Conservation (phyloP, 2,888 invertebrate genomes). For the Bellardia bayeri region DNA sequence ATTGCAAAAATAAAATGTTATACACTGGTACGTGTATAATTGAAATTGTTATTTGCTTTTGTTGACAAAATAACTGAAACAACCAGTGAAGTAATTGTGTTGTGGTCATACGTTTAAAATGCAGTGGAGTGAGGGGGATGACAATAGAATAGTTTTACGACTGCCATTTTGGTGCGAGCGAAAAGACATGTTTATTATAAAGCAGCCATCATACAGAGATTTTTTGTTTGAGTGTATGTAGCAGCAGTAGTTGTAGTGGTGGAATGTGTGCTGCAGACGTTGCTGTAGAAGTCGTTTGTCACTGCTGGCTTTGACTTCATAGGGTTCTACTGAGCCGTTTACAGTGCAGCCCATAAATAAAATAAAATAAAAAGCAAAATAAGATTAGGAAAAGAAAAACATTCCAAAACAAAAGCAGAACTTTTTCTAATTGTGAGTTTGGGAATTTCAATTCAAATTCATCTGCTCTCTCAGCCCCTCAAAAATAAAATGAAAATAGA, state of each 20-base stretch:
- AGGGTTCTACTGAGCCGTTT: conserved; percentile 37
- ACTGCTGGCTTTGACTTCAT: conserved; percentile 58
- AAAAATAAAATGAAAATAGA: neutral
- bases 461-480: neutral
- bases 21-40: neutral
- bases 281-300: conserved; percentile 43
- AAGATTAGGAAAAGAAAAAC: conserved; percentile 14
- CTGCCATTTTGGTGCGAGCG: conserved; percentile 82
- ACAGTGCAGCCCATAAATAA: conserved; percentile 36
- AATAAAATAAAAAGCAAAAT: conserved; percentile 18
- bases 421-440: conserved; percentile 64
- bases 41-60: conserved; percentile 13
- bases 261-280: conserved; percentile 19
- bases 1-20: neutral
- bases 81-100: neutral
- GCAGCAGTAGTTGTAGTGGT: conserved; percentile 5
- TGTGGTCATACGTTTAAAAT: neutral
- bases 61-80: conserved; percentile 12
- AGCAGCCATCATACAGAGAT: conserved; percentile 34
- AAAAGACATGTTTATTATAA: conserved; percentile 56
- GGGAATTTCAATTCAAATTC: conserved; percentile 62
- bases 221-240: conserved; percentile 10
- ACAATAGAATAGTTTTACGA: conserved; percentile 45
- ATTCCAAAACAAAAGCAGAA: conserved; percentile 59
- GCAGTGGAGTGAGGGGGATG: conserved; percentile 37